Evolutionary conservation across 2,888 invertebrate species (phyloP).

Genomic region (Spilosoma lubricipeda): DNA sequence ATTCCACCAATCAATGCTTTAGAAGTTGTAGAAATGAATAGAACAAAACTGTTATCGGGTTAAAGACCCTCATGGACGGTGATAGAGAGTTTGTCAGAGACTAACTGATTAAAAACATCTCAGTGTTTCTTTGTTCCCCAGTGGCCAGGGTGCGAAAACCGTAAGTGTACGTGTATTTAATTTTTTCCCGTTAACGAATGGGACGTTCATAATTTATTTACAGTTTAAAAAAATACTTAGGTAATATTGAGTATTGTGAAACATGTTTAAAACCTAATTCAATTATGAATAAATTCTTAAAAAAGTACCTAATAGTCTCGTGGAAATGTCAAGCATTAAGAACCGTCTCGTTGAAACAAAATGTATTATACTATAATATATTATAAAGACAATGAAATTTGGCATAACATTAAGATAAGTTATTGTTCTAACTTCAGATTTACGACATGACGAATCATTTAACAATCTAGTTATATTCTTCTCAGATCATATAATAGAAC

Average conservation of each 20-base stretch:
- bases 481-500: not conserved
- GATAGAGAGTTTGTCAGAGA: too few relatives aligned
- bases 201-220: not conserved
- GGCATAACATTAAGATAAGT: slow-evolving; percentile 8
- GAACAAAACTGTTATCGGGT: not conserved
- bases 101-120: too few relatives aligned
- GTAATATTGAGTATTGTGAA: too few relatives aligned
- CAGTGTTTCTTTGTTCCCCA: too few relatives aligned
- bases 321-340: not conserved
- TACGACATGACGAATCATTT: slow-evolving; percentile 8
- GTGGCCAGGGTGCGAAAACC: too few relatives aligned
- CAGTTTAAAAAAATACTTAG: not conserved
- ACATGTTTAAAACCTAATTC: too few relatives aligned
- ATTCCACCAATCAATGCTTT: too few relatives aligned
- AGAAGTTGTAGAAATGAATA: too few relatives aligned
- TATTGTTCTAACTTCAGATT: slow-evolving; percentile 6
- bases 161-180: too few relatives aligned
- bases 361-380: not conserved
- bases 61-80: too few relatives aligned
- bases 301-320: not conserved
- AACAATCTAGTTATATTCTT: slow-evolving; percentile 3
- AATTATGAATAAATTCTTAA: not conserved
- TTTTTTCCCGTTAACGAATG: too few relatives aligned
- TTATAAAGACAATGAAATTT: not conserved
- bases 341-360: not conserved